These are phyloP conservation scores for Tetraodon nigroviridis DNA, from an alignment of 2,113 vertebrate genomes.

Conservation along the genomic window DNA sequence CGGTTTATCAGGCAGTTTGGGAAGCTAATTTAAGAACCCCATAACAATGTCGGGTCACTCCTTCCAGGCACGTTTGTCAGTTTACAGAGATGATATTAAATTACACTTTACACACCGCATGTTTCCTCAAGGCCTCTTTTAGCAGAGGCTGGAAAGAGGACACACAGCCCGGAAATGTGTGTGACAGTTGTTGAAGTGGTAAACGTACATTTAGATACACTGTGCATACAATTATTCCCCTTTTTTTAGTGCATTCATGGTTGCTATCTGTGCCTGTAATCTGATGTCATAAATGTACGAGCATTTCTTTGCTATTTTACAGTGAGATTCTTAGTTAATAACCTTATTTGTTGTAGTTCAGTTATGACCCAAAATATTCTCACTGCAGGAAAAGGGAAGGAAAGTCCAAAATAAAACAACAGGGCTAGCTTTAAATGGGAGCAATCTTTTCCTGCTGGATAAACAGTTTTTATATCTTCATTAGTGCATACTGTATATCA, in stretches of 20 bases:
- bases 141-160: not conserved
- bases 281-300: not conserved
- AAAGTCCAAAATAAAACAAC: not conserved
- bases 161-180: not conserved
- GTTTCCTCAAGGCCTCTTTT: constrained; percentile 5
- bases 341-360: too few relatives aligned
- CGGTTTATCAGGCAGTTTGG: constrained; percentile 14
- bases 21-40: constrained; percentile 15
- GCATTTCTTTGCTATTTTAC: too few relatives aligned
- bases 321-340: too few relatives aligned
- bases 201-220: not conserved
- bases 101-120: constrained; percentile 9
- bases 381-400: not conserved
- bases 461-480: constrained; percentile 4
- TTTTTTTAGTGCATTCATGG: not conserved
- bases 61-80: constrained; percentile 27
- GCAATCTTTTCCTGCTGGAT: not conserved
- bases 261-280: not conserved
- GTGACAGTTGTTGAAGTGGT: not conserved
- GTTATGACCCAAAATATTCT: not conserved
- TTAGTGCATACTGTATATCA: constrained; percentile 11
- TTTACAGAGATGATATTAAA: constrained; percentile 43
- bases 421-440: constrained; percentile 1
- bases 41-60: constrained; percentile 16
- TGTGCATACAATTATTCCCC: not conserved